Percentiles rank a stretch among this genome's conserved stretches.
These are phyloP conservation scores for Strix occidentalis DNA, from an alignment of 2,797 vertebrate genomes.

Conservation along the genomic window DNA sequence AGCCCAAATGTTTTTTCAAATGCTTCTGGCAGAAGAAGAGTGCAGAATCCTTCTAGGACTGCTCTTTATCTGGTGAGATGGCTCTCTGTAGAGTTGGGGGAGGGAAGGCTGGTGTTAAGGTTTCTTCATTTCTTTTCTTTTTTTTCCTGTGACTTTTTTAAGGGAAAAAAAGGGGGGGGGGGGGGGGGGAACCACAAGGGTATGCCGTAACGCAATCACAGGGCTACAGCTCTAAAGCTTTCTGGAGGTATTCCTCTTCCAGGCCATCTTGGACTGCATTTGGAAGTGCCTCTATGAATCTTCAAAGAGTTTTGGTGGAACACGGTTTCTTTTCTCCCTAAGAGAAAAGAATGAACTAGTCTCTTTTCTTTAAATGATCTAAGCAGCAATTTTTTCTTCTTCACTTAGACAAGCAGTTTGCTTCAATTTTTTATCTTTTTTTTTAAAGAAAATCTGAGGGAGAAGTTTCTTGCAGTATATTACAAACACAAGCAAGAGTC, in stretches of 20 bases:
- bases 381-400: neutral
- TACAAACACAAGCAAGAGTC: neutral
- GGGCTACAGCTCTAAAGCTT: slow-evolving; percentile 16
- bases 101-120: neutral
- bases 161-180: fast-evolving
- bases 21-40: slow-evolving; percentile 20
- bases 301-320: slow-evolving; percentile 38
- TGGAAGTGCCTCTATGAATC: neutral
- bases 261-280: neutral
- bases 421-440: neutral
- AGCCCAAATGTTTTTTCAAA: slow-evolving; percentile 9
- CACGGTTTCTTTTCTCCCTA: neutral
- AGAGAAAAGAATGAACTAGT: slow-evolving; percentile 14
- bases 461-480: neutral
- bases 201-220: neutral
- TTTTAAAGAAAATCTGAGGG: neutral
- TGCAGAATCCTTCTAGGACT: neutral
- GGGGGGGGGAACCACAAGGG: neutral
- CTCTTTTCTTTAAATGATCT: slow-evolving; percentile 19
- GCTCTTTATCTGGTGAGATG: neutral
- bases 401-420: neutral
- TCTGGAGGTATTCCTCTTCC: slow-evolving; percentile 22
- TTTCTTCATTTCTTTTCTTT: neutral
- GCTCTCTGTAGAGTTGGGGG: neutral
- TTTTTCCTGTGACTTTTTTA: neutral